Evolutionary conservation across 2,113 vertebrate genomes (phyloP).

Genomic region (Grammomys dolichurus): DNA sequence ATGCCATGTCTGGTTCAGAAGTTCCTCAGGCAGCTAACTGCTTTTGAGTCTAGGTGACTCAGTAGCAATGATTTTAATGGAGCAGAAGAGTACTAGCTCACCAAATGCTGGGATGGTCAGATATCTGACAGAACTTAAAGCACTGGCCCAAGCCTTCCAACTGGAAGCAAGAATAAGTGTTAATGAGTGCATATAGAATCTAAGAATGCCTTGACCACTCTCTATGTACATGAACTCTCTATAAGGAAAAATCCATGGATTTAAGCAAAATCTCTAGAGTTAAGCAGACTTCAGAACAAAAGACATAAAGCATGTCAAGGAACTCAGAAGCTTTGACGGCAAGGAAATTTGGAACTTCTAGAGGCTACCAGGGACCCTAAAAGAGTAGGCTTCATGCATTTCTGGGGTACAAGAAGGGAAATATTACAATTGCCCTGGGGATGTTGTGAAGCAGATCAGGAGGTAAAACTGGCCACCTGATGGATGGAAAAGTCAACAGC

Average conservation of each 20-base stretch:
- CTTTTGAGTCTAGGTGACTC: not conserved
- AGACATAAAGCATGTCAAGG: not conserved
- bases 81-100: not conserved
- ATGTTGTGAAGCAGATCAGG: not conserved
- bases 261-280: no score
- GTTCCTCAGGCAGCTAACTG: not conserved
- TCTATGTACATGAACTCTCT: not conserved
- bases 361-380: not conserved
- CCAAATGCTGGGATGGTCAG: not conserved
- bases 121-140: not conserved
- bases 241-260: not conserved
- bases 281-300: not conserved
- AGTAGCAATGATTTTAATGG: not conserved
- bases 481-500: not conserved
- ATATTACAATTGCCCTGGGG: not conserved
- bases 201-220: not conserved
- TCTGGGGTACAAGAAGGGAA: not conserved
- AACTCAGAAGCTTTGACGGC: not conserved
- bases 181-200: not conserved
- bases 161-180: not conserved
- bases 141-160: not conserved
- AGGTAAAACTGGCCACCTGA: not conserved
- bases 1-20: not conserved
- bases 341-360: not conserved
- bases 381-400: not conserved